Percentiles rank a stretch among this genome's conserved stretches.
Conservation (phyloP, 30 jellyfish, hydroid and myxozoan species). For the Cassiopea xamachana region DNA sequence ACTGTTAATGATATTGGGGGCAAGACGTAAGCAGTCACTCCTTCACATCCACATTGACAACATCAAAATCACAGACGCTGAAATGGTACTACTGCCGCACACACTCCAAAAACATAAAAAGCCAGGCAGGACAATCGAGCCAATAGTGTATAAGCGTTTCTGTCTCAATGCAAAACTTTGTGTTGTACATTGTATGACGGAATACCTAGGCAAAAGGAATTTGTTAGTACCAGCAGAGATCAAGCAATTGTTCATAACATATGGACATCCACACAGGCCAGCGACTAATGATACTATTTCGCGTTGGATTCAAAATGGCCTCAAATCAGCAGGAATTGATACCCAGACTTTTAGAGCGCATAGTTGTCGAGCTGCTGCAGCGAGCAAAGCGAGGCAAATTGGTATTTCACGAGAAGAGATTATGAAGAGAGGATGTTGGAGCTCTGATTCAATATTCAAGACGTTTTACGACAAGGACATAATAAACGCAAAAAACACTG, state of each 20-base stretch:
- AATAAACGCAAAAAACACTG: constrained; percentile 5
- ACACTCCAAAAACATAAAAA: constrained; percentile 10
- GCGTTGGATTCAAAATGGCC: constrained; percentile 39
- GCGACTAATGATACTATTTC: constrained; percentile 44
- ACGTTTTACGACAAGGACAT: constrained; percentile 21
- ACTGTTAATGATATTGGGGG: constrained; percentile 52
- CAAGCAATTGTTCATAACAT: constrained; percentile 29
- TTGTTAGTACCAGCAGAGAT: constrained; percentile 12
- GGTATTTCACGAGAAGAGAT: constrained; percentile 28
- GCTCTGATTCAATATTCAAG: constrained; percentile 9
- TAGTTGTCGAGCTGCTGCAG: constrained; percentile 50
- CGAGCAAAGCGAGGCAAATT: constrained; percentile 35
- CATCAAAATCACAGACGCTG: constrained; percentile 22
- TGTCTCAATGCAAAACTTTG: constrained; percentile 23
- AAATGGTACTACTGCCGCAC: constrained; percentile 34
- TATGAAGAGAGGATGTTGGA: constrained; percentile 35
- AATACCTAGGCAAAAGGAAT: constrained; percentile 33
- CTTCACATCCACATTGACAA: constrained; percentile 10
- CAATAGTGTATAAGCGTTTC: constrained; percentile 25
- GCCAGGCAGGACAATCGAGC: constrained; percentile 44
- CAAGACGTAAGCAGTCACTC: constrained; percentile 33
- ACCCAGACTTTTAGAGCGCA: constrained; percentile 36
- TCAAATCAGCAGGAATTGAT: constrained; percentile 35
- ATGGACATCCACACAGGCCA: constrained; percentile 45
- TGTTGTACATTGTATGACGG: not conserved